Evolutionary conservation across 1,140 invertebrate species (phyloP), one percentile per base, ranked within the genome.

Genomic region (Drosophila tropicalis): DNA sequence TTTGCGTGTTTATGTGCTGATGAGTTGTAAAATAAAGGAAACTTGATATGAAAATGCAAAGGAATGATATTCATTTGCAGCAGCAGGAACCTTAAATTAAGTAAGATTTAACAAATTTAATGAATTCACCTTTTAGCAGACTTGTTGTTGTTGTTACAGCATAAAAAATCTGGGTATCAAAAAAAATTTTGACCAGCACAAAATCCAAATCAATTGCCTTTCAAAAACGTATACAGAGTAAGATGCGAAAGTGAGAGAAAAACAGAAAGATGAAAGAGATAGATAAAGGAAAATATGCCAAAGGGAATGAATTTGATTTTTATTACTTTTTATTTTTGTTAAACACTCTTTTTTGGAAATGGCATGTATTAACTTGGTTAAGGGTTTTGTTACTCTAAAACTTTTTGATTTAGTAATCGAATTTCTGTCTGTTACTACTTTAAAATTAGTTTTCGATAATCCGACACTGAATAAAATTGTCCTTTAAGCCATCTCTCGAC

Each of bases 1-100:
- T 34, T 13, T 84, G 76, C 84, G 84, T 87, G 84, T 89, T 87
- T 87, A 89, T 87, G 72, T 77, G 72, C 83, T 83, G 80, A 73
- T 76, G 76, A 83, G 72, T 73, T 73, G 76, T 83, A 77, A 80
- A 77, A 67, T 12, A 39, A 36, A 36, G 34, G 60, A 70, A 77
- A 74, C 72, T 74, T 76, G 80, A 79, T 79, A 84, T 67, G 76
- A 83, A 83, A 83, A 89, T 86, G 67, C 72, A 64, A 70, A 25
- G 64, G 58, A 65, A 79, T 77, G 60, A 73, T 57, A 74, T 67
- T 39, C 68, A 72, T 74, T 67, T 60, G 63, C 58, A 70, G 63
- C 61, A n/a, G 7, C 62, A 3, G 44, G 3, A 51, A 51, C 9
- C 36, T 39, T 39, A 12, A 10, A 51, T 51, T 51, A 19, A 51